Base-by-base conservation (phyloP, 2,797 vertebrate genomes). In the Halcyon leucocephala region DNA sequence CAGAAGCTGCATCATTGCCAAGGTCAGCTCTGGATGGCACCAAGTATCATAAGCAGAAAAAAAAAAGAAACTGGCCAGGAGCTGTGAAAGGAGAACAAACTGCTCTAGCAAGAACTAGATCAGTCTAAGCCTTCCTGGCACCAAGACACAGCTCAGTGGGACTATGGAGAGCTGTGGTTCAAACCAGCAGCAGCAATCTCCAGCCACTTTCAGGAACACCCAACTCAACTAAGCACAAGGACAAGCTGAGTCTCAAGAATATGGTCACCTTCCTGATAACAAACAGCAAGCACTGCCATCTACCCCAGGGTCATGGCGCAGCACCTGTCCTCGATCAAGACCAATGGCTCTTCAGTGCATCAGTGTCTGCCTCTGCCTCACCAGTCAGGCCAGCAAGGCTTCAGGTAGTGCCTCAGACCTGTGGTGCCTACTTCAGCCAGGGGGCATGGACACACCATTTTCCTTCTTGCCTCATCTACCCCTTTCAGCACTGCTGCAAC, bases 1-100 rank as follows among this genome's bases (percentile, higher is more conserved):
- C 82, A 91, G 91, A 85, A n/a, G 29, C 44, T 87, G 35, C 33
- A 11, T 33, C 33, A 28, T 64, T 77, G 67, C 55, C 42, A 79
- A 2, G 21, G 15, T 79, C 60, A 88, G 8, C 67, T 71, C 80
- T 71, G 52, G 55, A 76, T 78, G n/a, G 64, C 55, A 73, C 46
- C 10, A 26, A n/a, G 70, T 67, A 11, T 41, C 49, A 29, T 58
- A 54, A n/a, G 29, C 84, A 89, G 60, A 57, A 33, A 33, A 58
- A 33, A 58, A 35, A 69, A 81, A 31, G 10, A 65, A 61, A 73
- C 66, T 33, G 72, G 13, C 37, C 78, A 89, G 21, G 39, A 77
- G 25, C 67, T 62, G 42, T 66, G 48, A 72, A 52, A 69, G 76
- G 72, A 65, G 20, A 87, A 71, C 19, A 54, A 76, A 52, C 41